Evolutionary conservation across 2,797 vertebrate species (phyloP), one percentile per base, ranked within the genome.

Genomic region (Smutsia temminckii): DNA sequence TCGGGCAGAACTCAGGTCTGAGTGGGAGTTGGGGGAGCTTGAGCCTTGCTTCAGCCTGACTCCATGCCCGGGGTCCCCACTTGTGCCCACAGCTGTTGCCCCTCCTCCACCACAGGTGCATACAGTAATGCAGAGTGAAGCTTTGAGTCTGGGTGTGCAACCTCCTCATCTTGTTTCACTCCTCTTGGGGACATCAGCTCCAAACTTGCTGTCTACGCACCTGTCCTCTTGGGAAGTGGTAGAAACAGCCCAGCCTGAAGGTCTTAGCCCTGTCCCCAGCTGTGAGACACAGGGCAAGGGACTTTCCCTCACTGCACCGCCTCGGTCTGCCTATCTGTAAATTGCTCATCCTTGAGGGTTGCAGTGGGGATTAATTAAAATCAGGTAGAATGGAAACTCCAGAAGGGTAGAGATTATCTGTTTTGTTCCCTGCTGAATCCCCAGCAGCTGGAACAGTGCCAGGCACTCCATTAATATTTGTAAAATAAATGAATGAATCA

Each of bases 381-480:
- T 77, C 94, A 89, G 66, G 71, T 94, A 92, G 92, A 92, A 66
- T 78, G 46, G 85, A 74, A 96, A 86, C 90, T 93, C 85, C 78
- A 63, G 80, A 95, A 96, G 88, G 85, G 88, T 74, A 85, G 85
- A 77, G 37, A 89, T 79, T 75, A 77, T 89, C 80, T 57, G 49
- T 79, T 88, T 97, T 91, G 94, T 96, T 95, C 85, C 55, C 20
- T 61, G 40, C 85, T 66, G 85, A 95, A 71, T 96, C 92, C 88
- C 64, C 46, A 93, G 91, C 95, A 94, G 86, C 96, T 96, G 94
- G 90, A 92, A 81, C 84, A 59, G 94, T 29, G 81, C 77, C 89
- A 86, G 90, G 37, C 86, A 79, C 46, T 68, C 93, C 94, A 91
- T 95, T 96, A 95, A 95, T 95, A 96, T 95, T 94, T 86, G 85